These are phyloP conservation scores for Nowickia ferox DNA, from an alignment of 2,888 invertebrate genomes.

Conservation along the genomic window DNA sequence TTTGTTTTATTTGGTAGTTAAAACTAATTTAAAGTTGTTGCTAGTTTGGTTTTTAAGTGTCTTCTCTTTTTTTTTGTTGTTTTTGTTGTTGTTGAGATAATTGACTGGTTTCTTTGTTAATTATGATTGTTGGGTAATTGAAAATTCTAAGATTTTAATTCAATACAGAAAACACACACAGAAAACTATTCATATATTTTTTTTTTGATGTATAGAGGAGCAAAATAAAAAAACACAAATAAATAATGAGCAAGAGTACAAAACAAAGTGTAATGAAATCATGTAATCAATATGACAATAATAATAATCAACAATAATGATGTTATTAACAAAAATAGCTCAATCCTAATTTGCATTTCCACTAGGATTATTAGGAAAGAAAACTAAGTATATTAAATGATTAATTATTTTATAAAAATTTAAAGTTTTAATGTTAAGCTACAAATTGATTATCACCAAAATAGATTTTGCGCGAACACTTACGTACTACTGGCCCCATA, in stretches of 20 bases:
- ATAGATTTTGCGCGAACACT: slow-evolving; percentile 83
- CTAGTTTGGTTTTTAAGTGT: slow-evolving; percentile 62
- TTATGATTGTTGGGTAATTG: slow-evolving; percentile 43
- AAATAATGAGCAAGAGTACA: not conserved
- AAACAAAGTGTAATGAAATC: not conserved
- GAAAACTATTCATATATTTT: slow-evolving; percentile 55
- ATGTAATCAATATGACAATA: slow-evolving; percentile 27
- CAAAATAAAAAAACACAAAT: not conserved
- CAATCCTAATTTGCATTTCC: slow-evolving; percentile 57
- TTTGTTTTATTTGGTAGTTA: slow-evolving; percentile 57
- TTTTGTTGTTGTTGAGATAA: slow-evolving; percentile 69
- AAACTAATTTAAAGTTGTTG: slow-evolving; percentile 52
- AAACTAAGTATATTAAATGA: not conserved
- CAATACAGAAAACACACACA: slow-evolving; percentile 71
- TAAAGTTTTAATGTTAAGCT: slow-evolving; percentile 32
- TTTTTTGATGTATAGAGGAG: not conserved
- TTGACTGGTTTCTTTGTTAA: slow-evolving; percentile 64
- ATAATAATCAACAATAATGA: slow-evolving; percentile 17
- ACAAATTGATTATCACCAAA: slow-evolving; percentile 80
- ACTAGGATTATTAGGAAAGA: slow-evolving; percentile 32
- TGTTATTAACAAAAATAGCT: slow-evolving; percentile 22
- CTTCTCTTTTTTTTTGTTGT: slow-evolving; percentile 69
- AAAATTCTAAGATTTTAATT: slow-evolving; percentile 67
- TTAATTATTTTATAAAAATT: slow-evolving; percentile 25
- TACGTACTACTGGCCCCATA: slow-evolving; percentile 84